Evolutionary conservation across 2,888 invertebrate genomes (phyloP).

Genomic region (Rotaria magnacalcarata): DNA sequence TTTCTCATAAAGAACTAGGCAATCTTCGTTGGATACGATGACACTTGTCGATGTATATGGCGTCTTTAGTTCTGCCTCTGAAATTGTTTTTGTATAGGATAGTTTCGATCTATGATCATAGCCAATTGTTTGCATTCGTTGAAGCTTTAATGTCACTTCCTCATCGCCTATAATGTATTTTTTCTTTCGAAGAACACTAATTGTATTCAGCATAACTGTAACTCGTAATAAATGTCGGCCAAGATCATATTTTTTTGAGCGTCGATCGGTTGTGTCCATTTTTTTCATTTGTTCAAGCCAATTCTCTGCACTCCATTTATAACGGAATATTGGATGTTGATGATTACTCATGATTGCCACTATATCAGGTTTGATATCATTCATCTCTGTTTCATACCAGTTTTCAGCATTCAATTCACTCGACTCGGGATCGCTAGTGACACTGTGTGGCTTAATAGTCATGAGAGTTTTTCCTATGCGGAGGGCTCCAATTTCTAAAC

Average conservation of each 20-base stretch:
- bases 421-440: background rate
- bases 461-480: background rate
- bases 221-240: background rate
- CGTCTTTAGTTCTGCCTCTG: background rate
- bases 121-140: background rate
- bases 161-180: background rate
- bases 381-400: conserved; percentile 10
- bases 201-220: background rate
- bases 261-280: background rate
- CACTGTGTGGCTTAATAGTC: background rate
- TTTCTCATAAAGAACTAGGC: conserved; percentile 8
- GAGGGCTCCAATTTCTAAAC: background rate
- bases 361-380: background rate
- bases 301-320: background rate
- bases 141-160: background rate
- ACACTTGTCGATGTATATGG: background rate
- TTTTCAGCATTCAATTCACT: background rate
- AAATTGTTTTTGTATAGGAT: background rate
- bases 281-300: conserved; percentile 18
- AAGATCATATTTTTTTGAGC: background rate
- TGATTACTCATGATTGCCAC: background rate
- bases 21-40: background rate
- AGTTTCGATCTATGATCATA: conserved; percentile 15
- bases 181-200: background rate
- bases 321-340: conserved; percentile 34